Evolutionary conservation across 1,140 invertebrate species (phyloP).

Genomic region (Drosophila baimaii): DNA sequence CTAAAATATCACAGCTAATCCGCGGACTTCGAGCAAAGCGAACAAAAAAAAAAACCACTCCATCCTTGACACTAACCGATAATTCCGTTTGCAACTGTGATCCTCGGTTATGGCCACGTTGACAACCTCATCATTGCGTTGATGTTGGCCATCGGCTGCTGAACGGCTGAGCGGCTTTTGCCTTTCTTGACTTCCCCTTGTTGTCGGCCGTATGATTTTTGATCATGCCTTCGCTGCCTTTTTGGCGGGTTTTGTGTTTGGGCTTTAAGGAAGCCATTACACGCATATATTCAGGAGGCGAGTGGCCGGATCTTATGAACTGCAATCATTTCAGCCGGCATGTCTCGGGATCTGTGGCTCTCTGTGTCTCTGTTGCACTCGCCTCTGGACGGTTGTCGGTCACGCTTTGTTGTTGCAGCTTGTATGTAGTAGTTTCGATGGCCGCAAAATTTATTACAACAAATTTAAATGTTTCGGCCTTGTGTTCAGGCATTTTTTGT

Average conservation of each 20-base stretch:
- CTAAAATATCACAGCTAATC: slow-evolving; percentile 10
- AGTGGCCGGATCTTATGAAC: slow-evolving; percentile 59
- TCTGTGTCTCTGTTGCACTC: slow-evolving; percentile 13
- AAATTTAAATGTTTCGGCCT: slow-evolving; percentile 77
- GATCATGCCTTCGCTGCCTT: slow-evolving; percentile 55
- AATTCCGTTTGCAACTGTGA: slow-evolving; percentile 12
- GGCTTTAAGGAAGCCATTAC: slow-evolving; percentile 83
- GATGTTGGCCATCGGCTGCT: slow-evolving; percentile 45
- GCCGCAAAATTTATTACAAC: slow-evolving; percentile 76
- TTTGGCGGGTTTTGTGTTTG: slow-evolving; percentile 43
- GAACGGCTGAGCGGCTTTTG: slow-evolving; percentile 29
- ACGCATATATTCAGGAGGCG: slow-evolving; percentile 63
- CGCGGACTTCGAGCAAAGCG: too few species aligned
- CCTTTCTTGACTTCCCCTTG: slow-evolving; percentile 36
- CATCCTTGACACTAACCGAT: slow-evolving; percentile 11
- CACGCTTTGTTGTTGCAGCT: slow-evolving; percentile 51
- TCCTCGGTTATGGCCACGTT: slow-evolving; percentile 29
- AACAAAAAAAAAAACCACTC: too few species aligned
- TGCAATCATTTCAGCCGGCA: slow-evolving; percentile 67
- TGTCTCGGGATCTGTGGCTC: slow-evolving; percentile 14
- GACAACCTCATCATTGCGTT: slow-evolving; percentile 58
- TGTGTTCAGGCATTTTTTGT: slow-evolving; percentile 63
- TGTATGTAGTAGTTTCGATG: slow-evolving; percentile 16
- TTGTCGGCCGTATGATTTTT: slow-evolving; percentile 67
- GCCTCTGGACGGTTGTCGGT: slow-evolving; percentile 27